A percentile compares a stretch with the other conserved stretches of the same genome.
phyloP scores from a whole-genome alignment of 2,797 vertebrate genomes.

The Australoheros facetus region DNA sequence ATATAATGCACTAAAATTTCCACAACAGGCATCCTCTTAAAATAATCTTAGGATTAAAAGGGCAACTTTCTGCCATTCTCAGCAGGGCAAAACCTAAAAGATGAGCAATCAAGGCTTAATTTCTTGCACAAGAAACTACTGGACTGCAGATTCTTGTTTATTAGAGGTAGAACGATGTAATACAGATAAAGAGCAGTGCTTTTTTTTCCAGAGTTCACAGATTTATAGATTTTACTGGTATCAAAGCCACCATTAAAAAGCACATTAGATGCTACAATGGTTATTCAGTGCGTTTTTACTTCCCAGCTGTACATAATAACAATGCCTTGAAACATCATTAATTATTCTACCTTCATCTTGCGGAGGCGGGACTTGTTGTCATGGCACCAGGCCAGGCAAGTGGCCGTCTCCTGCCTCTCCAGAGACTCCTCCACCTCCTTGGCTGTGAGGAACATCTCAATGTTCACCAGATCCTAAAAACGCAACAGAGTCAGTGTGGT shows the following conservation, averaged over 20 bases:
- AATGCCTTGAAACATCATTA: not conserved
- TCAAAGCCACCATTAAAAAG: not conserved
- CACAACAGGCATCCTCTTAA: not conserved
- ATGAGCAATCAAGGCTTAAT: not conserved
- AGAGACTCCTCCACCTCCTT: conserved; percentile 99
- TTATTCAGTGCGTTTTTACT: not conserved
- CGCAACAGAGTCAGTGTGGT: not conserved
- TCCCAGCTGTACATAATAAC: not conserved
- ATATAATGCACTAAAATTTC: no score
- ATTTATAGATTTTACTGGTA: not conserved
- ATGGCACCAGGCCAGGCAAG: conserved; percentile 98
- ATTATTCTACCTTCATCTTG: conserved; percentile 93
- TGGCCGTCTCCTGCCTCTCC: conserved; percentile 96
- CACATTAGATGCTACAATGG: not conserved
- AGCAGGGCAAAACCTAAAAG: not conserved
- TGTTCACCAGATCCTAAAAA: conserved; percentile 95
- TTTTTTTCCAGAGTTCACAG: not conserved
- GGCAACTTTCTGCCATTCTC: not conserved
- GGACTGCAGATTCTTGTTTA: not conserved
- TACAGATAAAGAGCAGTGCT: fast-evolving
- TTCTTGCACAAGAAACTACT: fast-evolving
- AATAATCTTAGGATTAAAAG: conserved; percentile 24
- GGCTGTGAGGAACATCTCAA: conserved; percentile 99
- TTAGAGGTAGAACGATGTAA: not conserved
- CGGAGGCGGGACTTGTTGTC: conserved; percentile 99